Evolutionary conservation across 2,113 vertebrate genomes (phyloP), one percentile per base, ranked within the genome.

Genomic region (Charina bottae): DNA sequence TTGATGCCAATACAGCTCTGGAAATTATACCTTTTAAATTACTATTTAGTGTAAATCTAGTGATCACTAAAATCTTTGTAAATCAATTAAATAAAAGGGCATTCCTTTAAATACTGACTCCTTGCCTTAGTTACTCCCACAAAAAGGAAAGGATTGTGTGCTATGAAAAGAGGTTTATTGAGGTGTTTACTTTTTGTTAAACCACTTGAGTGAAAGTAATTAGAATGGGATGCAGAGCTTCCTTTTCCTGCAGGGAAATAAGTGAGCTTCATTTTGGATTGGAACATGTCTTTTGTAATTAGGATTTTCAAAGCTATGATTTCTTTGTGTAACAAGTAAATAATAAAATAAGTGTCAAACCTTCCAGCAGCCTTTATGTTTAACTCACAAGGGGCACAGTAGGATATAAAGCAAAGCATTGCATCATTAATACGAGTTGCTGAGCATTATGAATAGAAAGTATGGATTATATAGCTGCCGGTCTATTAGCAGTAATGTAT

Each of bases 261-360:
- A 89, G 72, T 68, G 93, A 87, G 89, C 15, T 1, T 84, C 10
- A 15, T 9, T 89, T 91, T 90, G 84, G 24, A 64, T 7, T 83
- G 88, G 12, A 91, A 55, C 86, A 93, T 96, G 93, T 94, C 88
- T 96, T 83, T 95, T 95, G 72, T 86, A 93, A 86, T 91, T 62
- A 87, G 92, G 56, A 8, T 89, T 93, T 91, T 96, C 93, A 96
- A 94, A 93, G 94, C 93, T 87, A 54, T n/a, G 33, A 49, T 88
- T 89, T 95, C 91, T 92, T 91, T 93, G 89, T 55, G 60, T 49
- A 72, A 94, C 90, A 59, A 93, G 89, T 95, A 94, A 95, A 94
- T 96, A 95, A 93, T 91, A 92, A 92, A 94, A 93, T 94, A 91
- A 28, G 90, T 88, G 94, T 95, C 95, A 95, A 88, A 90, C 94